Evolutionary conservation across 2,797 vertebrate genomes (phyloP).

Genomic region (Malurus leucopterus): DNA sequence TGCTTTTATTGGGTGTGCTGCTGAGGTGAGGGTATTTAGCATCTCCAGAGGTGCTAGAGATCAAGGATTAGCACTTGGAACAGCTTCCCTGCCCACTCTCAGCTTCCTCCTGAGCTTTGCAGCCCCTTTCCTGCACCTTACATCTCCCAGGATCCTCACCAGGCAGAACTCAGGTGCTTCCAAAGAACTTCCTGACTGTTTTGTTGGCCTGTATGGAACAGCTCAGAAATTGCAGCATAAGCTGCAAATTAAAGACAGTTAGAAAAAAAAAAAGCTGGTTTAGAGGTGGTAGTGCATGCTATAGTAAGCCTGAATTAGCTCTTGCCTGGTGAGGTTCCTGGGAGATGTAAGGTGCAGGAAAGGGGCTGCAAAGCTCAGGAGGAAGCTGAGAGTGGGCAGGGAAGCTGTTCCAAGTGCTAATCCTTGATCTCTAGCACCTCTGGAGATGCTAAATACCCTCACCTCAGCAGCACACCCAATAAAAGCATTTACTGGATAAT

Average conservation of each 20-base stretch:
- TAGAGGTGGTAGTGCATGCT: neutral
- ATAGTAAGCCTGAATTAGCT: neutral
- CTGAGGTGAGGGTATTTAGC: neutral
- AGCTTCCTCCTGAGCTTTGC: rapidly evolving
- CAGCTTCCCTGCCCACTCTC: neutral
- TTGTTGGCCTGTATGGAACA: neutral
- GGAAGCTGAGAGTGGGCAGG: neutral
- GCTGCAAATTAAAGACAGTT: too few relatives aligned
- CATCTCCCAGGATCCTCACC: neutral
- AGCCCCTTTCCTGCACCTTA: neutral
- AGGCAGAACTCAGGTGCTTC: neutral
- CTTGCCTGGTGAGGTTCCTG: neutral
- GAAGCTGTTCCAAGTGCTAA: neutral
- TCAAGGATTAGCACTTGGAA: neutral
- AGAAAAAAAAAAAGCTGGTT: too few relatives aligned
- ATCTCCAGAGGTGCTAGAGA: neutral
- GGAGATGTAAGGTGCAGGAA: neutral
- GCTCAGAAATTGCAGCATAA: neutral
- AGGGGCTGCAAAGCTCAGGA: neutral
- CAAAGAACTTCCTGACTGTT: neutral
- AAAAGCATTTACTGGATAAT: neutral
- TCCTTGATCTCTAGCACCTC: neutral
- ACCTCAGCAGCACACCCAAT: rapidly evolving
- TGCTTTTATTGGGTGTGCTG: neutral
- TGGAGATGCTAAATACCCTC: neutral